Evolutionary conservation across 2,888 invertebrate species (phyloP).

Genomic region (Bugula neritina): DNA sequence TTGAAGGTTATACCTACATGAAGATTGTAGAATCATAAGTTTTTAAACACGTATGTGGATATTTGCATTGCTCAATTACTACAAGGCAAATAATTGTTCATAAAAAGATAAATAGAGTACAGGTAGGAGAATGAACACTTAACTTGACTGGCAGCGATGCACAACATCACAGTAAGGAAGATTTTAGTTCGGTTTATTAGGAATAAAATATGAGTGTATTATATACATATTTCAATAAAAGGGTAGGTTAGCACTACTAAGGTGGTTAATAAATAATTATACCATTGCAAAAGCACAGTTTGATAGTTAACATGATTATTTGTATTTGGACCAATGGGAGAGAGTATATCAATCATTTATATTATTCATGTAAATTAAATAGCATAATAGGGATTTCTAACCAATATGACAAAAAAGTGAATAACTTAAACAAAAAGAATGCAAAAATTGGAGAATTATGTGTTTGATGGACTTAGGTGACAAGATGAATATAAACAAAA

Average conservation of each 20-base stretch:
- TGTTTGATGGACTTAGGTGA: neutral
- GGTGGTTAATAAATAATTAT: neutral
- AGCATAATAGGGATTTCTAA: neutral
- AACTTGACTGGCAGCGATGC: too few relatives aligned
- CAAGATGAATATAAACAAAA: neutral
- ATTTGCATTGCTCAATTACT: too few relatives aligned
- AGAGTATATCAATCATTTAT: neutral
- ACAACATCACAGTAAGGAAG: too few relatives aligned
- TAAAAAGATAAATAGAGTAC: too few relatives aligned
- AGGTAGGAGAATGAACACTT: too few relatives aligned
- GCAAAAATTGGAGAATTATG: neutral
- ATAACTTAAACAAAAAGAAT: neutral
- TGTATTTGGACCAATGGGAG: constrained; percentile 15
- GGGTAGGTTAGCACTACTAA: neutral
- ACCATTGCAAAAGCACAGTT: constrained; percentile 21
- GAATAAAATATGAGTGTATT: too few relatives aligned
- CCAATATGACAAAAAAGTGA: neutral
- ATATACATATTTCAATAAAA: neutral
- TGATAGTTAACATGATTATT: constrained; percentile 23
- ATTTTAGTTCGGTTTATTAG: too few relatives aligned
- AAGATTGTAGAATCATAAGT: too few relatives aligned
- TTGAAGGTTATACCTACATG: too few relatives aligned
- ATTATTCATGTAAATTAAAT: neutral
- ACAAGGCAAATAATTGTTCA: too few relatives aligned
- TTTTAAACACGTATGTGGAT: too few relatives aligned